Evolutionary conservation across 2,888 invertebrate species (phyloP).

Genomic region (Trachelus stipa): DNA sequence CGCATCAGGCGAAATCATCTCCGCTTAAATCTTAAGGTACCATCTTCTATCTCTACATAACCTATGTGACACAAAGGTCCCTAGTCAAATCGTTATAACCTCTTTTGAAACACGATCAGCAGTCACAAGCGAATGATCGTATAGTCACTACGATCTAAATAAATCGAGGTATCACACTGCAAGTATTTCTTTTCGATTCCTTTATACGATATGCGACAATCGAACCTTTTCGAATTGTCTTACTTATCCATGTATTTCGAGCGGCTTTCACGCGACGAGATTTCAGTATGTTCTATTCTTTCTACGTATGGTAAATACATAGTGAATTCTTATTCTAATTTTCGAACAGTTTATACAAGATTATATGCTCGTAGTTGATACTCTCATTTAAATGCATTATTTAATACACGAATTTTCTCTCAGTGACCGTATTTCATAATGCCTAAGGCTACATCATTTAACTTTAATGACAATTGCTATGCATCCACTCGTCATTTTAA

Average conservation of each 20-base stretch:
- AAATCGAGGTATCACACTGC: neutral
- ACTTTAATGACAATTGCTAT: slow-evolving; percentile 17
- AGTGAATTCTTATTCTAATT: neutral
- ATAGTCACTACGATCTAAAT: neutral
- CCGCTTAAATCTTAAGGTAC: slow-evolving; percentile 4
- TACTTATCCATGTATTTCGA: too few species aligned
- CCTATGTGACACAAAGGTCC: too few species aligned
- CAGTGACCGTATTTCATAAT: slow-evolving; percentile 42
- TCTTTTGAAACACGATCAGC: too few species aligned
- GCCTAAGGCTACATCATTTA: slow-evolving; percentile 50
- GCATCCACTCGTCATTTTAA: slow-evolving; percentile 28
- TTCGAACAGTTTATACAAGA: neutral
- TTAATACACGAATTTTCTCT: slow-evolving; percentile 28
- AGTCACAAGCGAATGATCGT: neutral
- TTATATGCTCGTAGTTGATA: neutral
- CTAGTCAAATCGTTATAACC: too few species aligned
- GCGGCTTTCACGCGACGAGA: too few species aligned
- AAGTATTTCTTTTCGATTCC: neutral
- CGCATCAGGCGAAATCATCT: slow-evolving; percentile 32
- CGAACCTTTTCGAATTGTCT: too few species aligned
- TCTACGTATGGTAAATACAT: too few species aligned
- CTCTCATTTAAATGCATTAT: too few species aligned
- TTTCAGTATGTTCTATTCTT: too few species aligned
- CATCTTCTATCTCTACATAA: neutral
- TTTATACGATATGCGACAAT: too few species aligned